Evolutionary conservation across 1,140 invertebrate genomes (phyloP), one percentile per base, ranked within the genome.

Genomic region (Ostrea denselamellosa): DNA sequence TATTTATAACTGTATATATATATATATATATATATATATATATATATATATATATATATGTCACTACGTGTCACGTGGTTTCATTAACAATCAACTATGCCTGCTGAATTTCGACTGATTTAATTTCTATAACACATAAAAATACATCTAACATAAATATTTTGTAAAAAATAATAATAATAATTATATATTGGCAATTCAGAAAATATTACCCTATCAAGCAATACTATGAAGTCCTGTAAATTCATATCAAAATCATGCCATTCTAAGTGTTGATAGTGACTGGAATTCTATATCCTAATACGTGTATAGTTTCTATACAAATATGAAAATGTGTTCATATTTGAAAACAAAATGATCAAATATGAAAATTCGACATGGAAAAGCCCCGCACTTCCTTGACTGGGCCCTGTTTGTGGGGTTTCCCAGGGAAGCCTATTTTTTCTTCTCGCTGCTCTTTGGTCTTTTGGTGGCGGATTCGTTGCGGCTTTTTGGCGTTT

Each of bases 371-470:
- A 2, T 44, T 44, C 34, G 5, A 44, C 34, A 44, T 44, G 34
- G 34, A 44, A 44, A 44, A 44, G 34, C 34, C 34, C 34, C 5
- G 34, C 34, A 44, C 34, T 44, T 44, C 34, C 5, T 44, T 44
- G 34, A 44, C 34, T 44, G 34, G 34, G 1, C 34, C 34, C 34
- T 44, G 34, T 44, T 44, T 44, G 34, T 1, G 34, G 34, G 5
- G 34, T 5, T 44, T 44, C 34, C 34, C 34, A 2, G 56, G 0
- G 17, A 19, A 62, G 17, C 14, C 25, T 71, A 71, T 34, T 71
- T 71, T 71, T 71, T 71, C 68, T 71, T 71, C 25, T 71, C 68
- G 12, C 68, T 71, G 28, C 68, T 71, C 28, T 34, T 71, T 71
- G 68, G 68, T 34, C 68, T 71, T 14, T 71, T 71, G 22, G 68